Evolutionary conservation across 2,797 vertebrate genomes (phyloP), one percentile per base, ranked within the genome.

Genomic region (Oophaga sylvatica): DNA sequence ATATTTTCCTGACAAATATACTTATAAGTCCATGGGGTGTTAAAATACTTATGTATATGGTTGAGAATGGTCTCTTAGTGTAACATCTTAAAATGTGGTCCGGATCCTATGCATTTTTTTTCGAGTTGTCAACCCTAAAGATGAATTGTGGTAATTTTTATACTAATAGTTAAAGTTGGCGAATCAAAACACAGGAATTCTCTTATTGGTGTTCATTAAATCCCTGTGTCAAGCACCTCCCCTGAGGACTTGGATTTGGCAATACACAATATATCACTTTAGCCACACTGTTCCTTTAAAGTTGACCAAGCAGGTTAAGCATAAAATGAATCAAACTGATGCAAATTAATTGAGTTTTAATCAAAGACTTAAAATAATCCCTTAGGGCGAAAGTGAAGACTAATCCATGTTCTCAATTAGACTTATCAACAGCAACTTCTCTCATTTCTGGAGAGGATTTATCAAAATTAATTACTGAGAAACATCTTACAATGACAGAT

Each of bases 401-500:
- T 79, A 35, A 79, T 79, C 77, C 77, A 11, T 19, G 77, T 4
- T 26, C 26, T 79, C 56, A 31, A 31, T 79, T 79, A 59, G n/a
- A 79, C 6, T 78, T 60, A 57, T 57, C 76, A 59, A 1, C 68
- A 20, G 3, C 41, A 73, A 41, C 56, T 31, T 57, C 8, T 57
- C 1, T 10, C 77, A 59, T 59, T 59, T 79, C 56, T 29, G 31
- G 0, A 57, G 26, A 26, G n/a, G 57, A n/a, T 77, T 79, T 79
- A 29, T 79, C 56, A 17, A 3, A 79, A 59, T 19, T 31, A 59
- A 79, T 79, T 79, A 57, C 53, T 16, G 53, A 29, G 62, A 53
- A 56, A 45, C 45, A 67, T 82, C 63, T 67, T 56, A 63, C 22
- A 67, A 29, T 26, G 45, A 82, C 41, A 70, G 80, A 56, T 82